Evolutionary conservation across 2,113 vertebrate genomes (phyloP).

Genomic region (Todiramphus chloris): DNA sequence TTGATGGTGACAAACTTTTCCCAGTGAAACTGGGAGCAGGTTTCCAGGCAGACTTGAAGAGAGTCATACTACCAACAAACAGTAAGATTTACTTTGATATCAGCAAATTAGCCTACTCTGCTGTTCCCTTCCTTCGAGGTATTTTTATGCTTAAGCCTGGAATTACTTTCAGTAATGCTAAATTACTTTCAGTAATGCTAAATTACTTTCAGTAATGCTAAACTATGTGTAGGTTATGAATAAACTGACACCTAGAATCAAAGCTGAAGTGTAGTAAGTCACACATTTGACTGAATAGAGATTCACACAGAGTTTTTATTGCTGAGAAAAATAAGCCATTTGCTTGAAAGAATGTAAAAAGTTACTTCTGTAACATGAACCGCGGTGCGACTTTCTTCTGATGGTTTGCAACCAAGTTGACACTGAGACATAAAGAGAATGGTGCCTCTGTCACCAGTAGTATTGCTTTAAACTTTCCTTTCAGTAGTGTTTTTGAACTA

Average conservation of each 20-base stretch:
- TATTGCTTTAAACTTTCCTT: neutral
- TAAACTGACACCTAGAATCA: neutral
- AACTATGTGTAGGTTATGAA: neutral
- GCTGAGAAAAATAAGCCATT: neutral
- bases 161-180: neutral
- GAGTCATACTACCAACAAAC: neutral
- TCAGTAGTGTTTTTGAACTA: neutral
- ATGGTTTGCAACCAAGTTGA: neutral
- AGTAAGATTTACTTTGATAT: neutral
- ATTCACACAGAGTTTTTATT: neutral
- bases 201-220: neutral
- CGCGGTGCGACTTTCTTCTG: neutral
- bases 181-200: neutral
- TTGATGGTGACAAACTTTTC: accelerated
- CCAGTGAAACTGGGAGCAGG: accelerated
- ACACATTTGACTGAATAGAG: neutral
- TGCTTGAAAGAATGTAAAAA: neutral
- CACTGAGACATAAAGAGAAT: neutral
- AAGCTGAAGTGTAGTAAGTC: neutral
- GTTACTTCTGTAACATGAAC: neutral
- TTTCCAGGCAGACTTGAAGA: neutral
- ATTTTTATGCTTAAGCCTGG: neutral
- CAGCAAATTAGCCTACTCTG: neutral
- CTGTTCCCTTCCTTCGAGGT: neutral
- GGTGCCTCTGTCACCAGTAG: neutral